Conservation (phyloP, 1,140 invertebrate species). For the Tribolium castaneum region DNA sequence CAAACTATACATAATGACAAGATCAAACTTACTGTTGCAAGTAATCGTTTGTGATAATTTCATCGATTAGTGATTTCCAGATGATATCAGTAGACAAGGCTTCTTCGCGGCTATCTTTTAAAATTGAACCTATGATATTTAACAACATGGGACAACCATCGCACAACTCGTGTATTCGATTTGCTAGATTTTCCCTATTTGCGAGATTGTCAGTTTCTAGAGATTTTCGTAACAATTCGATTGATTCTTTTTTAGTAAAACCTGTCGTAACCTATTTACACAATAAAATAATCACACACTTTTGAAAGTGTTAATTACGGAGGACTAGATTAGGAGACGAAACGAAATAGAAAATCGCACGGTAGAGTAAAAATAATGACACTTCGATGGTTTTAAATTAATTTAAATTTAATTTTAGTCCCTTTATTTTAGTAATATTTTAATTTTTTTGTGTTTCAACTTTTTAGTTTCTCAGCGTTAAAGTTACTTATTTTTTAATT, state of each 20-base stretch:
- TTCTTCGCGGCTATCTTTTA: conserved; percentile 42
- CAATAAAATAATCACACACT: not conserved
- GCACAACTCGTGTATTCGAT: conserved; percentile 47
- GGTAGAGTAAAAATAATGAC: too few species aligned
- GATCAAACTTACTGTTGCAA: conserved; percentile 28
- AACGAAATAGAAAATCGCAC: too few species aligned
- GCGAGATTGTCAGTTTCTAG: conserved; percentile 36
- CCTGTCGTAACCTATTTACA: conserved; percentile 41
- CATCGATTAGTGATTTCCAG: conserved; percentile 43
- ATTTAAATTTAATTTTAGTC: too few species aligned
- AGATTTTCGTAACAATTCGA: conserved; percentile 45
- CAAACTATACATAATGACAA: not conserved
- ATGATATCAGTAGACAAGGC: conserved; percentile 28
- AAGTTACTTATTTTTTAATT: too few species aligned
- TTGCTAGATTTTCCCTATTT: conserved; percentile 18
- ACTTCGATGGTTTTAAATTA: too few species aligned
- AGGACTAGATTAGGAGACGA: too few species aligned
- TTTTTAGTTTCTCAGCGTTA: too few species aligned
- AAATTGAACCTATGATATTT: conserved; percentile 46
- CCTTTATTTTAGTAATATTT: too few species aligned
- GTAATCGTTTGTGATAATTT: conserved; percentile 21
- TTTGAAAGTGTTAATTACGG: not conserved
- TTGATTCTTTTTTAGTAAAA: conserved; percentile 46
- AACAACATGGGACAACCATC: conserved; percentile 49
- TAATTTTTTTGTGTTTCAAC: too few species aligned